A percentile compares a stretch with the other conserved stretches of the same genome.
These are phyloP conservation scores for Anhinga rufa DNA, from an alignment of 2,113 vertebrate species.

Conservation along the genomic window DNA sequence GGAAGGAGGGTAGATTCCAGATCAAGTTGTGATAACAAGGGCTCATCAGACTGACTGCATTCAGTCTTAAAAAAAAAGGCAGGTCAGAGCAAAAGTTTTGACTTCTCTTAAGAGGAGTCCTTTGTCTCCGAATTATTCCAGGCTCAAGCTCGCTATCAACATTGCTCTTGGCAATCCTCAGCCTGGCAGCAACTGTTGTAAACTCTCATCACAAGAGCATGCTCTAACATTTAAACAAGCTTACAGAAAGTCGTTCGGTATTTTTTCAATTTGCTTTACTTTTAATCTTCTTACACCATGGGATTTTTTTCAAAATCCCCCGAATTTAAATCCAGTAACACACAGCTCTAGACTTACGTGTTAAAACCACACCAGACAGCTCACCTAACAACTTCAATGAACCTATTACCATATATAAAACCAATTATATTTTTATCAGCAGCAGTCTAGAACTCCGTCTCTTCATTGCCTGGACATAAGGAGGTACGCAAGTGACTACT, in stretches of 20 bases:
- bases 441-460: background rate
- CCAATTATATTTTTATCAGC: background rate
- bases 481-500: background rate
- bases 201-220: background rate
- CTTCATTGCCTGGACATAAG: background rate
- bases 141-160: background rate
- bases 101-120: background rate
- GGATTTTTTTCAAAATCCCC: conserved; percentile 14
- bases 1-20: background rate
- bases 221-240: background rate
- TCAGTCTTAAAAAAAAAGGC: background rate
- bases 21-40: background rate
- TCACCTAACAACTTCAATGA: background rate
- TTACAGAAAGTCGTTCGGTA: background rate
- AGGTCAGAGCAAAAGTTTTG: background rate
- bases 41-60: background rate
- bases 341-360: background rate
- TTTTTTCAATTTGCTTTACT: conserved; percentile 32
- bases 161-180: background rate
- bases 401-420: background rate
- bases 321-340: conserved; percentile 17
- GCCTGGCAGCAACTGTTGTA: background rate
- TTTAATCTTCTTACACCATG: conserved; percentile 41
- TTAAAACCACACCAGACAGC: conserved; percentile 18
- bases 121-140: background rate